Conservation (phyloP, 2,888 invertebrate species). For the Cylindroiulus punctatus region DNA sequence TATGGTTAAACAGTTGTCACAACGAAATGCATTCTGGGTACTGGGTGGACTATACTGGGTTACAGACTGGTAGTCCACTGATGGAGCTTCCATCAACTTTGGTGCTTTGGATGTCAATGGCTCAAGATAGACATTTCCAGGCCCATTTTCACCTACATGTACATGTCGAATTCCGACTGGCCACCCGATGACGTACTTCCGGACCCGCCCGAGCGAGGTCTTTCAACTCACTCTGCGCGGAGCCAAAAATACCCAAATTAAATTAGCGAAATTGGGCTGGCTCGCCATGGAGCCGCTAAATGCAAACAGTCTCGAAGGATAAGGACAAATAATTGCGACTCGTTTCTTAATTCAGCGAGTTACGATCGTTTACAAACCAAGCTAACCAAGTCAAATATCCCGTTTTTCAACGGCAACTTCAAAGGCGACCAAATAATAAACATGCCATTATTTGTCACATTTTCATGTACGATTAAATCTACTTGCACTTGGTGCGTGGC, state of each 20-base stretch:
- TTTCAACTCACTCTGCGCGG: slow-evolving; percentile 13
- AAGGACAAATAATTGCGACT: neutral
- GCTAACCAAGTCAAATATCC: too few species aligned
- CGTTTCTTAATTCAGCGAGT: neutral
- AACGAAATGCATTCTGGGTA: too few species aligned
- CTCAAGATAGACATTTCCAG: too few species aligned
- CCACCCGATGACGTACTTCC: neutral
- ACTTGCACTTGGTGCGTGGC: too few species aligned
- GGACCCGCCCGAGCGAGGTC: neutral
- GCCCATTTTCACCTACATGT: too few species aligned
- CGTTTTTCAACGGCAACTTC: neutral
- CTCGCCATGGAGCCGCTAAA: neutral
- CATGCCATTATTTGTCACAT: neutral
- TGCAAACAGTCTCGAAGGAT: neutral
- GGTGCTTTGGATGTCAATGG: neutral
- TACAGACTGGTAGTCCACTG: too few species aligned
- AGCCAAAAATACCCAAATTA: slow-evolving; percentile 12
- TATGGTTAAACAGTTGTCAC: too few species aligned
- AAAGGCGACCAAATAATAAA: neutral
- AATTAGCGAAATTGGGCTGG: slow-evolving; percentile 26
- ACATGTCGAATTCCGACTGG: neutral
- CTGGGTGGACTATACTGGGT: too few species aligned
- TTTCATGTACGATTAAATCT: too few species aligned
- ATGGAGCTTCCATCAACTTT: too few species aligned
- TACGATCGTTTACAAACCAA: neutral